Base-by-base conservation (phyloP, 2,113 vertebrate species). In the Argyrosomus japonicus region DNA sequence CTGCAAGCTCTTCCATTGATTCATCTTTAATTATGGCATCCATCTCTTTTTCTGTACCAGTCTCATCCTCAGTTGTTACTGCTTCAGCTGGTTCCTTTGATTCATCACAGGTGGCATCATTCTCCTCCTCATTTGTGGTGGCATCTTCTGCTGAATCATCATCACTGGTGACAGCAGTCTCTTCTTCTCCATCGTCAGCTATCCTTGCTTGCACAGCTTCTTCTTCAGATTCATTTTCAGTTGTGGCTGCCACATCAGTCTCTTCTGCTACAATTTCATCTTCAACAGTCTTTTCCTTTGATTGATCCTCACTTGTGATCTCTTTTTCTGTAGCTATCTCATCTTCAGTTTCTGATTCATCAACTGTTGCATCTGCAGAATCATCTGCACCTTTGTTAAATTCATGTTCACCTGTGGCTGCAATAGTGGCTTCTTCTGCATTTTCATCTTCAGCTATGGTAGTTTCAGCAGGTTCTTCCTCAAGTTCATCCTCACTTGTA, bases 161-260 rank as follows among this genome's bases (percentile, higher is more conserved):
- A 21, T 47, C 68, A 56, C 45, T 81, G 36, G 21, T 71, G 75
- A 70, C 72, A 63, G 72, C 21, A 25, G 57, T 61, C 68, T 82
- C 64, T 14, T 82, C 64, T 14, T 50, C 87, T 60, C 36, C 62
- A 15, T 64, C 12, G 2, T 64, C 36, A 23, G 4, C 36, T 3
- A 1, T 13, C 11, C 61, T 29, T 63, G 18, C 61, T 63, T n/a
- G 73, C 25, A n/a, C 40, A 50, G 40, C 45, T 25, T 45, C 72
- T 1, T 83, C 47, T 29, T 81, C 65, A 51, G 67, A 76, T 27
- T 58, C 70, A 23, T 82, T 64, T 25, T 77, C 3, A 3, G 6
- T 12, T 3, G 32, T 23, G 0, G 2, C 32, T 0, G 19, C 57
- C 63, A 75, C 64, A 58, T 45, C 5, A 56, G 13, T 63, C 19